Percentiles rank a stretch among this genome's conserved stretches.
Evolutionary conservation across 1,140 invertebrate species (phyloP).

Genomic region (Mizuhopecten yessoensis): DNA sequence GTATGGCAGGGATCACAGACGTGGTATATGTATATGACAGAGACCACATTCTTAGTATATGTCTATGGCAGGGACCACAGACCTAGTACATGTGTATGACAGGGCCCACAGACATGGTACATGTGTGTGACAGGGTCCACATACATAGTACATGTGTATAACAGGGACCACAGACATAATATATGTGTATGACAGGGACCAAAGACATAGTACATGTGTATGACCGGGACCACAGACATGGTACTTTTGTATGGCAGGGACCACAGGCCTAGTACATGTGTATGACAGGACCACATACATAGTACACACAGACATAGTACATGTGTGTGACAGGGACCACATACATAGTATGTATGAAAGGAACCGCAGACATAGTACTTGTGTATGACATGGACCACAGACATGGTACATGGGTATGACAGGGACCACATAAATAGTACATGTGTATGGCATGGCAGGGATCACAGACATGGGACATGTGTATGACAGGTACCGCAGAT

Average conservation of each 20-base stretch:
- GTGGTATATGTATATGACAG: neutral
- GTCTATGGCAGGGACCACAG: neutral
- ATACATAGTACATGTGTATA: no score
- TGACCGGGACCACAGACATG: neutral
- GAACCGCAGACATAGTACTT: no score
- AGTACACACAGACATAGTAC: no score
- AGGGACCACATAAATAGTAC: neutral
- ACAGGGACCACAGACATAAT: neutral
- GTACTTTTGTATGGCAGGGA: neutral
- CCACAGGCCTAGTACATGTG: no score
- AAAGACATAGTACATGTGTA: no score
- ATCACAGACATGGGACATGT: no score
- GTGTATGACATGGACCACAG: neutral
- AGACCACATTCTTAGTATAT: no score
- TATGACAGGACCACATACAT: no score
- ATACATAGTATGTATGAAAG: neutral
- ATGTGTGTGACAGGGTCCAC: neutral
- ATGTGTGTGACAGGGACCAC: neutral
- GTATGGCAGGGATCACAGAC: neutral
- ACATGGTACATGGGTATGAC: neutral
- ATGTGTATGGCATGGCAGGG: no score
- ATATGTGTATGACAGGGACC: neutral
- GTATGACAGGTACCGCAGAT: neutral
- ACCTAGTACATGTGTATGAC: neutral
- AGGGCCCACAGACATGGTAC: neutral